Conservation (phyloP, 2,888 invertebrate genomes). For the Incurvaria masculella region DNA sequence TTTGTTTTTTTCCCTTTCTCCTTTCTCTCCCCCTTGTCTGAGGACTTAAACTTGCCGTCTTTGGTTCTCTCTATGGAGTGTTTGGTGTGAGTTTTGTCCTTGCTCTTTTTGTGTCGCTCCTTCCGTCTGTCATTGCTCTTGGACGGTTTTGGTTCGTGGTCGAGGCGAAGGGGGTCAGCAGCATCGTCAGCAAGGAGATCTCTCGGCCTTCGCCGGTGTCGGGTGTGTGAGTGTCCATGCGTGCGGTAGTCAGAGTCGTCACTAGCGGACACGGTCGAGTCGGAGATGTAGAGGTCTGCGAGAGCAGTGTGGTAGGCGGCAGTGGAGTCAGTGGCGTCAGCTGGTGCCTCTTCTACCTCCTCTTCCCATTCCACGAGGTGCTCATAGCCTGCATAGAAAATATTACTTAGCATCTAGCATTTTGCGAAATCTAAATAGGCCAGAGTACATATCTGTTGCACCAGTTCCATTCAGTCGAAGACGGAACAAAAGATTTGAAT, state of each 20-base stretch:
- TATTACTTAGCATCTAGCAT: too few relatives aligned
- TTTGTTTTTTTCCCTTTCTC: conserved; percentile 9
- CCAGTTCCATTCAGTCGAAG: too few relatives aligned
- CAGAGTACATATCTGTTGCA: too few relatives aligned
- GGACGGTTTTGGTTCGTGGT: too few relatives aligned
- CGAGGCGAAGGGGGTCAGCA: conserved; percentile 31
- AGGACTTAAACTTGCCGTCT: too few relatives aligned
- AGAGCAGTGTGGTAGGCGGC: conserved; percentile 29
- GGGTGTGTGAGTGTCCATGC: not conserved
- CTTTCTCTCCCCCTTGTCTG: conserved; percentile 1
- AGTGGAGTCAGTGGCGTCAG: not conserved
- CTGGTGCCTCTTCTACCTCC: conserved; percentile 19
- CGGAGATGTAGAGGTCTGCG: conserved; percentile 14
- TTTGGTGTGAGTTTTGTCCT: too few relatives aligned
- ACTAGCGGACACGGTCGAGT: conserved; percentile 21
- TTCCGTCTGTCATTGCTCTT: too few relatives aligned
- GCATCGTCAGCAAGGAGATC: conserved; percentile 20
- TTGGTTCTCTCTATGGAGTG: too few relatives aligned
- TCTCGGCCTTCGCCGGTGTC: not conserved
- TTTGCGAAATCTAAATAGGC: too few relatives aligned
- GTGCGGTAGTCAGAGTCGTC: conserved; percentile 23
- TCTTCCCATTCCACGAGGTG: conserved; percentile 37
- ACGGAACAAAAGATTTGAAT: not conserved
- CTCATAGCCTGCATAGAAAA: conserved; percentile 48
- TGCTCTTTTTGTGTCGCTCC: too few relatives aligned